Percentiles rank a stretch among this genome's conserved stretches.
Conservation (phyloP, 2,797 vertebrate genomes). For the Trematomus bernacchii region DNA sequence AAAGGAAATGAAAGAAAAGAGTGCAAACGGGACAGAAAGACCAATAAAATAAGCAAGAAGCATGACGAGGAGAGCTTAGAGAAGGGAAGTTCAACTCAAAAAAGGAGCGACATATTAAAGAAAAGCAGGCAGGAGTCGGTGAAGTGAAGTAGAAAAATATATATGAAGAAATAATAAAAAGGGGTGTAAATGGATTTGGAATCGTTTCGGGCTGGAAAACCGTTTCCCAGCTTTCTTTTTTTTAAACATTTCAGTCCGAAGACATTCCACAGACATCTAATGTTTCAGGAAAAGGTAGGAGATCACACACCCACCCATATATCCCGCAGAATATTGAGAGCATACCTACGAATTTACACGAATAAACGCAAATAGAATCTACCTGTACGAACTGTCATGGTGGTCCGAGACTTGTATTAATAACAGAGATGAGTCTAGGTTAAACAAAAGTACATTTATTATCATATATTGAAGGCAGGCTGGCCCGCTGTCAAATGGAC, state of each 20-base stretch:
- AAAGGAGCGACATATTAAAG: background rate
- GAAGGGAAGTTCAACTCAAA: background rate
- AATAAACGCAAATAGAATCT: background rate
- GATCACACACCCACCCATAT: conserved; percentile 24
- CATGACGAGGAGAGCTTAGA: background rate
- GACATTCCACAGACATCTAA: conserved; percentile 36
- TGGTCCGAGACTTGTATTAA: conserved; percentile 43
- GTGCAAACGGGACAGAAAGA: conserved; percentile 10
- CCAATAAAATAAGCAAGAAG: conserved; percentile 30
- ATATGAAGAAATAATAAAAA: conserved; percentile 8
- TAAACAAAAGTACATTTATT: background rate
- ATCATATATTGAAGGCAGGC: conserved; percentile 6
- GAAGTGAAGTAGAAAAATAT: background rate
- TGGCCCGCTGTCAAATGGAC: background rate
- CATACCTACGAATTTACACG: background rate
- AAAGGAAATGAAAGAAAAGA: background rate
- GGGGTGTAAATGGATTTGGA: conserved; percentile 11
- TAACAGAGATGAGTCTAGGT: conserved; percentile 34
- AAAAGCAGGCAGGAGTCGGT: conserved; percentile 26
- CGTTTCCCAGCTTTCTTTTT: background rate
- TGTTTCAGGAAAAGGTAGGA: conserved; percentile 56
- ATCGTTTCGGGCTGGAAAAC: conserved; percentile 6
- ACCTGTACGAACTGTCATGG: background rate
- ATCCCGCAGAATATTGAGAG: background rate
- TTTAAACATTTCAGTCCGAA: background rate